A percentile compares a stretch with the other conserved stretches of the same genome.
phyloP scores from a whole-genome alignment of 1,140 invertebrate species.

The Cheumatopsyche charites region DNA sequence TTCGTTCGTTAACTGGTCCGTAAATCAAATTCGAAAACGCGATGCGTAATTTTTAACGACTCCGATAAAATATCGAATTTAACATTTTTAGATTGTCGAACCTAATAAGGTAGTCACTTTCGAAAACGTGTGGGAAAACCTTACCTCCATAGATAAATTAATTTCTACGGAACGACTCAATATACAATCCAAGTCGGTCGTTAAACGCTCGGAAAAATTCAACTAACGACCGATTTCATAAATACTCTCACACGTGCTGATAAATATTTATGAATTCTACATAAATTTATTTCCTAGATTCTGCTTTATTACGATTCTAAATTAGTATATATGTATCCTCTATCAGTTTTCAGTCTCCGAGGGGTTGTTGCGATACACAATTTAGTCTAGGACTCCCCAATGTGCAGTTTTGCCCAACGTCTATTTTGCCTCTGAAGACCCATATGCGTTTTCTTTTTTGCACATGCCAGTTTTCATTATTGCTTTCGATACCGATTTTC shows the following conservation, averaged over 20 bases:
- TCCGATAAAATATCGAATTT: conserved; percentile 3
- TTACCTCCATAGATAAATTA: not conserved
- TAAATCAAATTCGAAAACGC: no score
- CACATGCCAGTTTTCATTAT: conserved; percentile 1
- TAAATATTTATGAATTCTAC: conserved; percentile 6
- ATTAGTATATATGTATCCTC: conserved; percentile 43
- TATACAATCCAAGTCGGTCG: not conserved
- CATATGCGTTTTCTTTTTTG: conserved; percentile 6
- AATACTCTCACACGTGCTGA: conserved; percentile 10
- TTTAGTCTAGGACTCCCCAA: conserved; percentile 44
- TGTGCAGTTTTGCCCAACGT: conserved; percentile 29
- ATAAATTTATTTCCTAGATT: not conserved
- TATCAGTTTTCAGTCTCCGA: conserved; percentile 43
- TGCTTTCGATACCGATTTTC: no score
- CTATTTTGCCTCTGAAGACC: conserved; percentile 35
- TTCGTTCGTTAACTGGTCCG: no score
- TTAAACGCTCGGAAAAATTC: not conserved
- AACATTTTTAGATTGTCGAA: not conserved
- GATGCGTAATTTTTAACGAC: no score
- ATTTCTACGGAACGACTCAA: conserved; percentile 11
- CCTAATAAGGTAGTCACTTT: not conserved
- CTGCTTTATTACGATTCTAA: conserved; percentile 30
- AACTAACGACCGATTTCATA: conserved; percentile 1
- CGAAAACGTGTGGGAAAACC: no score
- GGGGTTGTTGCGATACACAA: conserved; percentile 46